Conservation (phyloP, 2,797 vertebrate genomes). For the Anguilla obscura region DNA sequence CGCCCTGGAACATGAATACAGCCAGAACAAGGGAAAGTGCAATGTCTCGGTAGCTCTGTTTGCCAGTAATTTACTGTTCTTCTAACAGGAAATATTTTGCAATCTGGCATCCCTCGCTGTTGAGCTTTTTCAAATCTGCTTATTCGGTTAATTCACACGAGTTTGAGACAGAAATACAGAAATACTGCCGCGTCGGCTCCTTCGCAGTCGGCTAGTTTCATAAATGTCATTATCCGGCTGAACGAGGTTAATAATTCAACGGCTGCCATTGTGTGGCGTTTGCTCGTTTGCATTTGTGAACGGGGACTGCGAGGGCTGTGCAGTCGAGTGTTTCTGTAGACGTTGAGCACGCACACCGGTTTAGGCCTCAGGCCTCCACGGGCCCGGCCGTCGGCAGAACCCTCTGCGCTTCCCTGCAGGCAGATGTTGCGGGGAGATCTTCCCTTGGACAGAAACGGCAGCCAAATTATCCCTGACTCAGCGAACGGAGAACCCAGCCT, state of each 20-base stretch:
- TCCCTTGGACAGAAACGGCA: neutral
- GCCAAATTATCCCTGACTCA: neutral
- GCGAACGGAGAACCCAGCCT: neutral
- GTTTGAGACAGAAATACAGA: neutral
- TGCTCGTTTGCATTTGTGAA: neutral
- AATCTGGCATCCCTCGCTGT: neutral
- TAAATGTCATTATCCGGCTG: neutral
- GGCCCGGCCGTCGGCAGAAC: neutral
- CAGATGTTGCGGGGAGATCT: neutral
- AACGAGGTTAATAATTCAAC: neutral
- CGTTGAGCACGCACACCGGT: too few relatives aligned
- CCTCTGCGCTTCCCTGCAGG: neutral
- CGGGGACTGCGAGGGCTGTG: neutral
- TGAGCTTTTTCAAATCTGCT: neutral
- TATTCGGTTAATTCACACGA: neutral
- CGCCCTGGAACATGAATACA: neutral
- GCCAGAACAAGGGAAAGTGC: neutral
- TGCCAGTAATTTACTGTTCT: neutral
- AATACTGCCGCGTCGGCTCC: too few relatives aligned
- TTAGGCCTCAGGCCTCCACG: neutral
- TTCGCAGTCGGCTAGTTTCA: too few relatives aligned
- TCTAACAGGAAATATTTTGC: neutral
- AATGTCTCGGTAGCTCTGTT: neutral
- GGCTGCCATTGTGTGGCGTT: neutral
- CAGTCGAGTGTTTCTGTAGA: neutral